Base-by-base conservation (phyloP, 2,113 vertebrate genomes). In the Prietella phreatophila region DNA sequence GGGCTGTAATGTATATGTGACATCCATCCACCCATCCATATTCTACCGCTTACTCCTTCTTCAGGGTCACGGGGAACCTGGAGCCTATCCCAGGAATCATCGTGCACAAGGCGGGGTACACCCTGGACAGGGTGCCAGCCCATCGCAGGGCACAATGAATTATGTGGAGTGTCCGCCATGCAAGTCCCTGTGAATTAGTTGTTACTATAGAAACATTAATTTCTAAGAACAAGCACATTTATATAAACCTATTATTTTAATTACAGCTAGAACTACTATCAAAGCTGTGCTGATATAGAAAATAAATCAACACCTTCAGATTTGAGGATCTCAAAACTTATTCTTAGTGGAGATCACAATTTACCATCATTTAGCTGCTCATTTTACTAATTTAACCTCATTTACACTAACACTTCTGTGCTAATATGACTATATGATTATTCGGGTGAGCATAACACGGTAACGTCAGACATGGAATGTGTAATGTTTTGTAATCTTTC, bases 301-400 rank as follows among this genome's bases (percentile, higher is more conserved):
- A 27, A 27, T 63, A 10, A 10, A 63, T 61, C 9, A 63, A 27
- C 25, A 63, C 2, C 25, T 63, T 63, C 61, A 27, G 61, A 63
- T 63, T 27, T 11, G 9, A 63, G 25, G 22, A 27, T 63, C 39
- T 42, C 27, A 27, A 63, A 63, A 63, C 8, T n/a, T 27, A 27
- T 27, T 61, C 22, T 61, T 7, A 61, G 20, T 25, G 8, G 11
- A 47, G 82, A 60, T 56, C 55, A 69, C 4, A 33, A 14, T 63
- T 83, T 42, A 42, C 14, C 25, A 42, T 50, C 60, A 2, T 63
- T 25, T 65, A 42, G 63, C 20, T 63, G 82, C 20, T 63, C 17
- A 42, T 65, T 71, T 71, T 36, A 85, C 53, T 73, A 30, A 58
- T 73, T 55, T 75, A 85, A 85, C 67, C 69, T 60, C 14, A 50